Percentiles rank a stretch among this genome's conserved stretches.
Conservation (phyloP, 2,797 vertebrate species). For the Sebastes trivittatus region DNA sequence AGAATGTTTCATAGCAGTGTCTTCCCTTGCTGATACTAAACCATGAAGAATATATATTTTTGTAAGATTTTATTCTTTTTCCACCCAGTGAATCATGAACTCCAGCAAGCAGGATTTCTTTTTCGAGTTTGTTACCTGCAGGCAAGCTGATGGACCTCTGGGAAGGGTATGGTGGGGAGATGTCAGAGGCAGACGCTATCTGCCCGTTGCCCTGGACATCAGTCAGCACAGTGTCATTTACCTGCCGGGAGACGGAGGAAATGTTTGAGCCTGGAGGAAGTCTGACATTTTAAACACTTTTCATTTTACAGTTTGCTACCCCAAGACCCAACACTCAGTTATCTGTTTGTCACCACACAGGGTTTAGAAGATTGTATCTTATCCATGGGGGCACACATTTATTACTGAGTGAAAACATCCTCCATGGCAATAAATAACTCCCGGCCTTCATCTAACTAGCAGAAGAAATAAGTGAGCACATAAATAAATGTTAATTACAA, state of each 20-base stretch:
- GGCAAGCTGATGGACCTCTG: conserved; percentile 81
- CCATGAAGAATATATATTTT: neutral
- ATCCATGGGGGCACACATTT: neutral
- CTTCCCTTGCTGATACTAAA: neutral
- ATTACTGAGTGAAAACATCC: conserved; percentile 14
- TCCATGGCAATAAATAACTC: conserved; percentile 13
- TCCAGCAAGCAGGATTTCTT: neutral
- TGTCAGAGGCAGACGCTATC: conserved; percentile 72
- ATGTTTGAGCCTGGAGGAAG: conserved; percentile 5
- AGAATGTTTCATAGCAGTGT: neutral
- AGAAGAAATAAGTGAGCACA: conserved; percentile 10
- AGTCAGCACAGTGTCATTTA: conserved; percentile 78
- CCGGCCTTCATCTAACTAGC: neutral
- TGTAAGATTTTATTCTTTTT: neutral
- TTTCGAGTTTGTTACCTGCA: conserved; percentile 72
- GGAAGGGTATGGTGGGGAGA: conserved; percentile 81
- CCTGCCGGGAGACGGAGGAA: conserved; percentile 61
- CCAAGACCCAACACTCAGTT: neutral
- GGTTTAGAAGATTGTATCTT: neutral
- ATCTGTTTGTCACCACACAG: neutral
- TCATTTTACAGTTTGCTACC: neutral
- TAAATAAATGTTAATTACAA: conserved; percentile 24
- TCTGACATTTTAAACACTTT: neutral
- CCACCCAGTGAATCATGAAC: neutral
- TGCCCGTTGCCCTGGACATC: conserved; percentile 69